Evolutionary conservation across 1,140 invertebrate species (phyloP).

Genomic region (Dermatophagoides farinae): DNA sequence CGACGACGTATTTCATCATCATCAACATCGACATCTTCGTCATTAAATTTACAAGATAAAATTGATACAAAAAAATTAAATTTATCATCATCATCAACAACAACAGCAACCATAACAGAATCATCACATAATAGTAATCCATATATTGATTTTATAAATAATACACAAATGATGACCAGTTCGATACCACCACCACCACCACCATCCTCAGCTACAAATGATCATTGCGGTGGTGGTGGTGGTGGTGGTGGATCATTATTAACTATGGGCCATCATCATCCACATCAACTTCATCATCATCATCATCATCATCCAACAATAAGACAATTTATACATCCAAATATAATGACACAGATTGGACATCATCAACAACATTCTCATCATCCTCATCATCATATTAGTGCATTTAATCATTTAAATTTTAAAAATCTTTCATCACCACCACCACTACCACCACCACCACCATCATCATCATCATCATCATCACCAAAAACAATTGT

Average conservation of each 20-base stretch:
- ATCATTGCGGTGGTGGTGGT: too few species aligned
- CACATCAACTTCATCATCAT: neutral
- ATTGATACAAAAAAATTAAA: too few species aligned
- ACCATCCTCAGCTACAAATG: neutral
- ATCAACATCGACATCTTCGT: too few species aligned
- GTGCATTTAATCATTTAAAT: neutral
- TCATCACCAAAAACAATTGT: neutral
- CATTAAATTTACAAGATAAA: too few species aligned
- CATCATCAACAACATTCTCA: neutral
- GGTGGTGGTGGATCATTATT: neutral
- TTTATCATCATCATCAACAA: neutral
- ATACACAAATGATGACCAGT: constrained; percentile 7
- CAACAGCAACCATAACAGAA: neutral
- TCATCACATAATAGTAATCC: neutral
- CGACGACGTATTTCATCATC: too few species aligned
- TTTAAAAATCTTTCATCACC: neutral
- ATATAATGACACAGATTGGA: neutral
- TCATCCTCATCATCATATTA: neutral
- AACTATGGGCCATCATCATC: neutral
- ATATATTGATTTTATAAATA: neutral
- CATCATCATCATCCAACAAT: neutral
- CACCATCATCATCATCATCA: neutral
- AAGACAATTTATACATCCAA: neutral
- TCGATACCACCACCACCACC: neutral
- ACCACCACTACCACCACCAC: neutral